These are phyloP conservation scores for Sarcophaga carnaria DNA, from an alignment of 2,888 invertebrate genomes.

Conservation along the genomic window DNA sequence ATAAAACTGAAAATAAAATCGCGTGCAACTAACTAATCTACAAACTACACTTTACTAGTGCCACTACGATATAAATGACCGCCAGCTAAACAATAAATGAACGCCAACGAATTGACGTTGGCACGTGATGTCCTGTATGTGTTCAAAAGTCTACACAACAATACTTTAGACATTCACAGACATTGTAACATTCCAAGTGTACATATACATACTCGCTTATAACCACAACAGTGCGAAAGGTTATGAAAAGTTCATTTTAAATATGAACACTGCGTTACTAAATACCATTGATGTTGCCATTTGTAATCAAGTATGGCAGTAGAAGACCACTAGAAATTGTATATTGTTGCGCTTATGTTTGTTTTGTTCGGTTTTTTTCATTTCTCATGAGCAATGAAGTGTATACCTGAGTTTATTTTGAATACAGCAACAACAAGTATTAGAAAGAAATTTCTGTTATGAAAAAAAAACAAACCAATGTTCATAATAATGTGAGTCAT, in stretches of 20 bases:
- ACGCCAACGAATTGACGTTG: conserved; percentile 48
- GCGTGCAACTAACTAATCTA: conserved; percentile 64
- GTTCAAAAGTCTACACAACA: background rate
- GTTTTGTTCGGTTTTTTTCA: background rate
- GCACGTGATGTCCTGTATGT: conserved; percentile 50
- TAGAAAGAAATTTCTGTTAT: background rate
- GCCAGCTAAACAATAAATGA: conserved; percentile 60
- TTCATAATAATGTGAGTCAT: no score
- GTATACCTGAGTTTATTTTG: background rate
- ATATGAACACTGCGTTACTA: background rate
- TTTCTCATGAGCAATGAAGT: conserved; percentile 36
- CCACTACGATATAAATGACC: conserved; percentile 51
- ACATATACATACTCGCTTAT: background rate
- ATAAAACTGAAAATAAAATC: conserved; percentile 22
- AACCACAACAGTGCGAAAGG: conserved; percentile 21
- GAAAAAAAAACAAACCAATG: no score
- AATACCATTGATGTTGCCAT: background rate
- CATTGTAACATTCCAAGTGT: background rate
- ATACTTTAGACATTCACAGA: background rate
- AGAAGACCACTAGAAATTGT: background rate
- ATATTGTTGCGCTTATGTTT: conserved; percentile 15
- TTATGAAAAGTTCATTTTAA: conserved; percentile 52
- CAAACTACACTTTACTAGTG: conserved; percentile 37
- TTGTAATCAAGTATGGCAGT: background rate
- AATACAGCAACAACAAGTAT: conserved; percentile 40